phyloP scores from a whole-genome alignment of 1,140 invertebrate species.

The Protaetia brevitarsis region DNA sequence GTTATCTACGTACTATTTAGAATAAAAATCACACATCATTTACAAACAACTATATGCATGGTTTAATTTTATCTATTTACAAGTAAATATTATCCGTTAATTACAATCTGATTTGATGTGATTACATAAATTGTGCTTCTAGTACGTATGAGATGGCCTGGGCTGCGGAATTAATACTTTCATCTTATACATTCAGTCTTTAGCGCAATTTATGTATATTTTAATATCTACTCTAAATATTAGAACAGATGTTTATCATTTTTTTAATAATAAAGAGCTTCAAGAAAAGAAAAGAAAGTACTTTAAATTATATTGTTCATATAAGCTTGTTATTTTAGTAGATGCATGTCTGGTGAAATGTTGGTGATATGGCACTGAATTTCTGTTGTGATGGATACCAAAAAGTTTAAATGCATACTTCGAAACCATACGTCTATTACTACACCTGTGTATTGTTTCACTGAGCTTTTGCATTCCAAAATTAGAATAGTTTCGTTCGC shows the following conservation, averaged over 20 bases:
- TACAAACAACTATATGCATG: not conserved
- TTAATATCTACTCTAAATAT: not conserved
- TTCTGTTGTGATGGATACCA: conserved; percentile 36
- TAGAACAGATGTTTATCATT: not conserved
- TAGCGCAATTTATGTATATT: not conserved
- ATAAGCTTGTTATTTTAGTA: conserved; percentile 38
- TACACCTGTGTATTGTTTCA: conserved; percentile 25
- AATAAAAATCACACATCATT: not conserved
- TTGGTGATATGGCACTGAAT: conserved; percentile 37
- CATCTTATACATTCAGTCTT: not conserved
- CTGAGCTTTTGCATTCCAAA: conserved; percentile 29
- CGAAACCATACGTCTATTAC: conserved; percentile 24
- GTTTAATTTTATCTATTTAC: not conserved
- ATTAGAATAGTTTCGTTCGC: conserved; percentile 27
- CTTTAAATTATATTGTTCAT: not conserved
- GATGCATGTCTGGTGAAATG: conserved; percentile 35
- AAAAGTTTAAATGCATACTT: conserved; percentile 23
- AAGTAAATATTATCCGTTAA: not conserved
- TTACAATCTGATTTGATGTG: not conserved
- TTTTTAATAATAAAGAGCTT: conserved; percentile 9
- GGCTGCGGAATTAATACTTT: too few species aligned
- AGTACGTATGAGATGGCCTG: too few species aligned
- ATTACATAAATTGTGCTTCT: conserved; percentile 2
- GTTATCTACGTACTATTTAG: not conserved
- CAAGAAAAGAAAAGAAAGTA: not conserved